Conservation (phyloP, 2,888 invertebrate genomes). For the Acronicta leporina region DNA sequence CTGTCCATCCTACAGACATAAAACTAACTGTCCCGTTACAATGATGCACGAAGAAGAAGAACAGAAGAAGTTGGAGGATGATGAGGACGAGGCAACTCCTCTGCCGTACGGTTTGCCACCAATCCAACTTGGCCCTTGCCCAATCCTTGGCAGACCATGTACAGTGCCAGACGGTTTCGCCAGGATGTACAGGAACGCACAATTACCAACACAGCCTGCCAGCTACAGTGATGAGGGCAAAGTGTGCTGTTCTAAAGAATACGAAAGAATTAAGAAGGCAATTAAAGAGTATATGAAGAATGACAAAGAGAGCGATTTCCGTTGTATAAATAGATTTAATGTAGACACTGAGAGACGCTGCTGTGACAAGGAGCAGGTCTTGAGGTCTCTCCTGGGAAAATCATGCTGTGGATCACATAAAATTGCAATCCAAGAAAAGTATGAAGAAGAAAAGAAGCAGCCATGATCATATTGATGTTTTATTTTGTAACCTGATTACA, state of each 20-base stretch:
- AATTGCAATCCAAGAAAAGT: constrained; percentile 78
- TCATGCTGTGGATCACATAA: constrained; percentile 82
- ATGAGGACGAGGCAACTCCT: constrained; percentile 77
- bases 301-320: constrained; percentile 77
- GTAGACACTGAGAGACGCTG: constrained; percentile 82
- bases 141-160: constrained; percentile 82
- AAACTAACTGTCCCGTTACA: constrained; percentile 77
- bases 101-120: constrained; percentile 84
- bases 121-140: constrained; percentile 83
- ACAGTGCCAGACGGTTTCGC: constrained; percentile 82
- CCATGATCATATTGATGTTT: constrained; percentile 73
- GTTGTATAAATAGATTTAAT: constrained; percentile 80
- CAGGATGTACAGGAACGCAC: constrained; percentile 81
- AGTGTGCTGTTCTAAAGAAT: constrained; percentile 85
- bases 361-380: constrained; percentile 81
- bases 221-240: constrained; percentile 82
- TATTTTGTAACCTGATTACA: constrained; percentile 85
- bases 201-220: constrained; percentile 70
- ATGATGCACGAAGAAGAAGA: constrained; percentile 73
- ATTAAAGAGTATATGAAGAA: constrained; percentile 79
- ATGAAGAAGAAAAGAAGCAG: constrained; percentile 64
- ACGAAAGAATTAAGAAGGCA: constrained; percentile 82
- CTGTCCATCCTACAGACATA: constrained; percentile 81
- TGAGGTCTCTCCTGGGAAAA: constrained; percentile 75
- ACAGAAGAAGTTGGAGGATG: constrained; percentile 72